Percentiles rank a stretch among this genome's conserved stretches.
These are phyloP conservation scores for Antheraea pernyi DNA, from an alignment of 1,140 invertebrate species.

Conservation along the genomic window DNA sequence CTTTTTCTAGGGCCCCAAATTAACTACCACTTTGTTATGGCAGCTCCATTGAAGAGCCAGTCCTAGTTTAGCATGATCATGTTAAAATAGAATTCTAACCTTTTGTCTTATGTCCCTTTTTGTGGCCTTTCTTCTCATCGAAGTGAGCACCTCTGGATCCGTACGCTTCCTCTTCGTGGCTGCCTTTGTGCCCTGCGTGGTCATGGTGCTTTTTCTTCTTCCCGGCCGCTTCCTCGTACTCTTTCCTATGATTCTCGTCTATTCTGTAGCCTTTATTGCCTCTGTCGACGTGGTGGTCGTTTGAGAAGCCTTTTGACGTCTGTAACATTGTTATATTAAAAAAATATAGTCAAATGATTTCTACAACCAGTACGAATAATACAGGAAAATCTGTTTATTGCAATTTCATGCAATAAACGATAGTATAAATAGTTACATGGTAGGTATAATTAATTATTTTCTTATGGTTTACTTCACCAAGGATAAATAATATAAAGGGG, in stretches of 20 bases:
- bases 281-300: constrained; percentile 78
- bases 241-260: constrained; percentile 74
- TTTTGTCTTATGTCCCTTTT: constrained; percentile 82
- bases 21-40: too few species aligned
- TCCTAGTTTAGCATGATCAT: too few species aligned
- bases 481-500: too few species aligned
- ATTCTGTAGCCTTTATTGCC: constrained; percentile 79
- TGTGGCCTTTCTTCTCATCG: constrained; percentile 80
- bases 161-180: constrained; percentile 73
- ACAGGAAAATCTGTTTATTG: too few species aligned
- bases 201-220: constrained; percentile 80
- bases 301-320: constrained; percentile 76
- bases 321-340: constrained; percentile 49
- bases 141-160: constrained; percentile 78
- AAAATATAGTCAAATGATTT: too few species aligned
- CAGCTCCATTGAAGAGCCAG: too few species aligned
- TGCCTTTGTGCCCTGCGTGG: constrained; percentile 67
- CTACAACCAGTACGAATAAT: too few species aligned
- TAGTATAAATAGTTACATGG: too few species aligned
- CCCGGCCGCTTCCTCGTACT: constrained; percentile 75
- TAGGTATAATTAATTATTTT: too few species aligned
- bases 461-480: too few species aligned
- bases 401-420: too few species aligned
- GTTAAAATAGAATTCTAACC: constrained; percentile 33
- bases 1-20: too few species aligned